These are phyloP conservation scores for Epizoanthus fatuus DNA, from an alignment of 92 coral and sea anemone species.

Conservation along the genomic window DNA sequence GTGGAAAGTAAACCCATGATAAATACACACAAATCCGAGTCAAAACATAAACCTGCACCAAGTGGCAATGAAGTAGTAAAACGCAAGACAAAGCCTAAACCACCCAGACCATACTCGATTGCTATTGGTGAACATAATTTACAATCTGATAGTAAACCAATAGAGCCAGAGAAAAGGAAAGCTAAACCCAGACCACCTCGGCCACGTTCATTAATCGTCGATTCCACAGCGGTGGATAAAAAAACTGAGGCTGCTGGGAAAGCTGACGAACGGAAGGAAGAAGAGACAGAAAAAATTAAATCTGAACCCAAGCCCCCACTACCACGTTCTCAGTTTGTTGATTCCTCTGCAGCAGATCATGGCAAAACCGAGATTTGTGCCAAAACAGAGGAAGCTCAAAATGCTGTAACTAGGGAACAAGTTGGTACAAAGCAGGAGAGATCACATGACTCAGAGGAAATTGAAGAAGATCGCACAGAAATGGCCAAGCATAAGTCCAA, in stretches of 20 bases:
- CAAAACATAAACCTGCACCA: constrained; percentile 36
- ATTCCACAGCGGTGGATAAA: constrained; percentile 33
- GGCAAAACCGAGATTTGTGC: background rate
- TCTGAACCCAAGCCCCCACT: background rate
- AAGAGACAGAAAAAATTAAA: background rate
- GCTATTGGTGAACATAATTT: constrained; percentile 26
- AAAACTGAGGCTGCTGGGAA: constrained; percentile 12
- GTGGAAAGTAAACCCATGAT: background rate
- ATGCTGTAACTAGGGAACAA: background rate
- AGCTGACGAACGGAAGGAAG: background rate
- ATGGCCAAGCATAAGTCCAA: constrained; percentile 6
- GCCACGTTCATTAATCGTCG: constrained; percentile 73
- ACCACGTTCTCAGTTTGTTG: too few species aligned
- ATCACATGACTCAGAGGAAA: background rate
- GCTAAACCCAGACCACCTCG: constrained; percentile 71
- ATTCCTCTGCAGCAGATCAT: background rate
- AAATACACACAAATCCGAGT: constrained; percentile 17
- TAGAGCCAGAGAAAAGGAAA: constrained; percentile 16
- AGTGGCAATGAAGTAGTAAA: background rate
- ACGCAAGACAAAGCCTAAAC: constrained; percentile 26
- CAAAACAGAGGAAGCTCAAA: background rate
- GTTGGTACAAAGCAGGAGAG: background rate
- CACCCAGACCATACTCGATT: constrained; percentile 55
- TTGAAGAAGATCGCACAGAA: background rate
- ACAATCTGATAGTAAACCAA: constrained; percentile 30